These are phyloP conservation scores for Zingel zingel DNA, from an alignment of 2,113 vertebrate species.

Conservation along the genomic window DNA sequence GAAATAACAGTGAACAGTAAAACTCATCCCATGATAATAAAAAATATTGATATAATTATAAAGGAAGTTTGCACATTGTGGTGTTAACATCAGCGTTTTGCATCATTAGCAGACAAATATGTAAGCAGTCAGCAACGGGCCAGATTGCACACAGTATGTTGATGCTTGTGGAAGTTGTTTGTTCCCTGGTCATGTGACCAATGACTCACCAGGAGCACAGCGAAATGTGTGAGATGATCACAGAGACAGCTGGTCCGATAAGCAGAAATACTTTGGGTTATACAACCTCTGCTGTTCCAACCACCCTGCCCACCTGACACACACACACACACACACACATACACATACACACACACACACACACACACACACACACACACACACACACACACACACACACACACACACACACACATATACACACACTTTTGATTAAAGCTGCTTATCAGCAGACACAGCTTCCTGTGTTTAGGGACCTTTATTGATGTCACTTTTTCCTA, in stretches of 20 bases:
- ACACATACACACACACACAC: conserved; percentile 19
- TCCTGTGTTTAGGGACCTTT: background rate
- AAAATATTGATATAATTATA: background rate
- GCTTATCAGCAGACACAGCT: conserved; percentile 22
- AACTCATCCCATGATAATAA: background rate
- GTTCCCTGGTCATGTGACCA: conserved; percentile 4
- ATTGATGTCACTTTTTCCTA: background rate
- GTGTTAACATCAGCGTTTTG: conserved; percentile 1
- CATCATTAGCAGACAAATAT: background rate
- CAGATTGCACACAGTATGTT: conserved; percentile 15
- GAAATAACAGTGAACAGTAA: background rate
- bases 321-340: conserved; percentile 44
- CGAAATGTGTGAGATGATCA: conserved; percentile 94
- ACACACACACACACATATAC: conserved; percentile 24
- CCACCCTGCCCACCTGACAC: conserved; percentile 89
- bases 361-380: conserved; percentile 9
- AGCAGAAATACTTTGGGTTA: conserved; percentile 76
- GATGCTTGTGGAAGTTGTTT: conserved; percentile 20
- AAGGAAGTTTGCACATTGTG: background rate
- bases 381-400: conserved; percentile 27
- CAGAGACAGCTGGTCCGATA: conserved; percentile 90
- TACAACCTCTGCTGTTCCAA: conserved; percentile 89
- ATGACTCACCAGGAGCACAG: conserved; percentile 90
- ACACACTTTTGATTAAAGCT: conserved; percentile 16
- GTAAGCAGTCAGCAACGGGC: background rate